Percentiles rank a stretch among this genome's conserved stretches.
phyloP scores from a whole-genome alignment of 2,888 invertebrate species.

The Teleiodes luculella region DNA sequence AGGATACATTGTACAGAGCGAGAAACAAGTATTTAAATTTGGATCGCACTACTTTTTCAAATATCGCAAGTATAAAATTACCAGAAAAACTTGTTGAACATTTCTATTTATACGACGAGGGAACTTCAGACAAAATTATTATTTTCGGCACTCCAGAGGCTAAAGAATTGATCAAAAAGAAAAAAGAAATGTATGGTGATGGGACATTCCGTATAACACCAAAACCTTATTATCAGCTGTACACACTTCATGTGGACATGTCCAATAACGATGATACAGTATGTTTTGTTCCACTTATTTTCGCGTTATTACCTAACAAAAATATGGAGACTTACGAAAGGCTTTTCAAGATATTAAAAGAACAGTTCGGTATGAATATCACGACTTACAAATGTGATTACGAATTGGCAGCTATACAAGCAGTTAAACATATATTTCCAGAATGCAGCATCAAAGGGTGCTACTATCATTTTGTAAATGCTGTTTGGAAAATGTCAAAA shows the following conservation, averaged over 20 bases:
- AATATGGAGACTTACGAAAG: not conserved
- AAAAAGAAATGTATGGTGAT: not conserved
- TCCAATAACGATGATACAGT: not conserved
- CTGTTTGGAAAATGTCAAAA: not conserved
- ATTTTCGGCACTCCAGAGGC: not conserved
- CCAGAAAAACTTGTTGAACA: not conserved
- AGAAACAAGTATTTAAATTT: not conserved
- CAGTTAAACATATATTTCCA: not conserved
- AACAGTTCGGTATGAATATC: not conserved
- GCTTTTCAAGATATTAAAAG: not conserved
- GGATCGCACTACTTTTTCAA: not conserved
- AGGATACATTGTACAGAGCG: not conserved
- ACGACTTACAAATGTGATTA: not conserved
- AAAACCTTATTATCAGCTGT: not conserved
- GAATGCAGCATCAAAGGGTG: not conserved
- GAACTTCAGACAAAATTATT: not conserved
- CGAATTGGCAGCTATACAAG: not conserved
- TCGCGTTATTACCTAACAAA: not conserved
- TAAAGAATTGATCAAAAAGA: no score
- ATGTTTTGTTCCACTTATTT: not conserved
- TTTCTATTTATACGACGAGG: not conserved
- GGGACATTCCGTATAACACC: not conserved
- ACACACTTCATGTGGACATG: not conserved
- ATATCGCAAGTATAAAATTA: not conserved
- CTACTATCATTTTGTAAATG: not conserved